Evolutionary conservation across 2,797 vertebrate genomes (phyloP).

Genomic region (Lepidocolaptes lacrymiger): DNA sequence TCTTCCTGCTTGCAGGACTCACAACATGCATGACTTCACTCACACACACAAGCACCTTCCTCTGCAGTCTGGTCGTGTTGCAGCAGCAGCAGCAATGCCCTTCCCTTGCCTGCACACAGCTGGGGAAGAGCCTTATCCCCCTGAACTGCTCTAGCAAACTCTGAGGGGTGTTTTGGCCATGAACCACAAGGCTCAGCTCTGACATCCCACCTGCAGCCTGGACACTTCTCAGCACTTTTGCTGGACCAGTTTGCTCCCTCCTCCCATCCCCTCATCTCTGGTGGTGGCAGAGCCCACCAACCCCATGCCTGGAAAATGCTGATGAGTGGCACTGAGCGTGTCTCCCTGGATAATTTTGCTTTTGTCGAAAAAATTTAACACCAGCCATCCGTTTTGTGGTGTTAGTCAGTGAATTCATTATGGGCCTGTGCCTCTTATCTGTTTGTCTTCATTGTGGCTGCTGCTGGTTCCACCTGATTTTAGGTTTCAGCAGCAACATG

Average conservation of each 20-base stretch:
- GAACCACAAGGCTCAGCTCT: not conserved
- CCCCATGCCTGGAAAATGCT: not conserved
- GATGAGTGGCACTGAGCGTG: accelerated
- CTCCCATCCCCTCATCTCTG: not conserved
- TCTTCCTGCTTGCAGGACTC: not conserved
- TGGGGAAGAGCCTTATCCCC: not conserved
- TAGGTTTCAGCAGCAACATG: not conserved
- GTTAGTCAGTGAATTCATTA: conserved; percentile 1
- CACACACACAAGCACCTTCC: not conserved
- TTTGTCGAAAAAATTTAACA: not conserved
- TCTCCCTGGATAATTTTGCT: not conserved
- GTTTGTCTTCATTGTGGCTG: conserved; percentile 20
- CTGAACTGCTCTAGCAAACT: not conserved
- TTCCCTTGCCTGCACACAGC: not conserved
- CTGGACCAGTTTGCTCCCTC: not conserved
- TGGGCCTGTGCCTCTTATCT: not conserved
- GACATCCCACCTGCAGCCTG: not conserved
- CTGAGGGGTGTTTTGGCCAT: not conserved
- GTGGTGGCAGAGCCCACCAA: not conserved
- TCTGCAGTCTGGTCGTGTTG: not conserved
- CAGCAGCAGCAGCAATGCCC: not conserved
- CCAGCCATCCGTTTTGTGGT: not conserved
- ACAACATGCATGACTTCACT: accelerated
- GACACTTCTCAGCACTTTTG: not conserved
- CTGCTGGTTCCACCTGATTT: not conserved